A percentile compares a stretch with the other conserved stretches of the same genome.
Evolutionary conservation across 2,113 vertebrate species (phyloP).

Genomic region (Pimephales promelas): DNA sequence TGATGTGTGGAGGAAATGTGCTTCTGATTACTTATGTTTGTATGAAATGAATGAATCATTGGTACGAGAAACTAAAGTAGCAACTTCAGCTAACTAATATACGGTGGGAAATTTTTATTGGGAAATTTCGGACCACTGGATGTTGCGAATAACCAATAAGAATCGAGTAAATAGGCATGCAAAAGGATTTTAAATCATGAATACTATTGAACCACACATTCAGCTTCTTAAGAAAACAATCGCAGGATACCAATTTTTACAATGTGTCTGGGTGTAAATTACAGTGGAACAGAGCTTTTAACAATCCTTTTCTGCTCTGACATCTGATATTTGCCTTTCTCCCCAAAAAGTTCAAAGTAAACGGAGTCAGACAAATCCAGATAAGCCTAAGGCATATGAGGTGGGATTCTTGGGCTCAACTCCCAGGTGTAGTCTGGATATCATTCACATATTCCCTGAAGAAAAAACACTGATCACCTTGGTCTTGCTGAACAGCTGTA

Average conservation of each 20-base stretch:
- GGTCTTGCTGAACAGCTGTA: conserved; percentile 31
- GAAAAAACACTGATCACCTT: conserved; percentile 5
- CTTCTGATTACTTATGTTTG: background rate
- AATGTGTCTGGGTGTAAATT: background rate
- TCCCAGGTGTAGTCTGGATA: conserved; percentile 25
- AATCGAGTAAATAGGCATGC: no score
- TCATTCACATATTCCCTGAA: conserved; percentile 11
- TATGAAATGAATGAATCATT: background rate
- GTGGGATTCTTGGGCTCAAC: background rate
- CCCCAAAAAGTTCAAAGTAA: conserved; percentile 23
- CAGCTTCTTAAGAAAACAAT: background rate
- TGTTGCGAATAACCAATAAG: no score
- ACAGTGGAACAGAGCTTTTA: background rate
- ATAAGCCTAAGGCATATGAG: conserved; percentile 31
- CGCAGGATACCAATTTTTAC: background rate
- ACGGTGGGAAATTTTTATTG: background rate
- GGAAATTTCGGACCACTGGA: no score
- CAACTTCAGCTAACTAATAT: background rate
- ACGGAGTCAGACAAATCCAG: conserved; percentile 21
- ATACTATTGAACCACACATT: background rate
- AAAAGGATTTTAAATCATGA: background rate
- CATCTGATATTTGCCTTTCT: conserved; percentile 31
- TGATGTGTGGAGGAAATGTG: background rate
- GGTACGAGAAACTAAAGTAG: no score
- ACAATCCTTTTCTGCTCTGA: background rate